Evolutionary conservation across 2,797 vertebrate species (phyloP).

Genomic region (Rhadinocentrus ornatus): DNA sequence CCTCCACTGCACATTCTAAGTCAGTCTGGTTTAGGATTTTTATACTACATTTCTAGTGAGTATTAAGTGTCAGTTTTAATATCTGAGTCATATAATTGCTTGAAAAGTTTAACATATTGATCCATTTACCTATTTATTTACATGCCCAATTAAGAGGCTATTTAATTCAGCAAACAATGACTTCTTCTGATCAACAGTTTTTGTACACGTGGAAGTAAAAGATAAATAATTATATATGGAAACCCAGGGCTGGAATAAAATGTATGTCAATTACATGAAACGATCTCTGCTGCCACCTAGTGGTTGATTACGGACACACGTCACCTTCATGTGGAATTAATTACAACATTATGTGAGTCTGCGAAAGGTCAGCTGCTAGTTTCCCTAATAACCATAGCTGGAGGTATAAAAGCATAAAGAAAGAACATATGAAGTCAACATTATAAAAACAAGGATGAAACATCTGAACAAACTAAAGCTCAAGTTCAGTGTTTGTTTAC

Average conservation of each 20-base stretch:
- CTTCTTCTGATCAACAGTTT: background rate
- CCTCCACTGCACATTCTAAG: background rate
- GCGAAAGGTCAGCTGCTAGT: conserved; percentile 10
- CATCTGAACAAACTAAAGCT: background rate
- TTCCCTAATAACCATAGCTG: background rate
- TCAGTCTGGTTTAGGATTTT: background rate
- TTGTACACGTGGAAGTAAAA: background rate
- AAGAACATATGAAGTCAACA: conserved; percentile 15
- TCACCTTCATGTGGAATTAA: conserved; percentile 34
- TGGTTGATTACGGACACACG: conserved; percentile 11
- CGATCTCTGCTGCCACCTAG: conserved; percentile 52
- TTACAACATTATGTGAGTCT: conserved; percentile 13
- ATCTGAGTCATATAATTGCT: background rate
- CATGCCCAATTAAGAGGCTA: background rate
- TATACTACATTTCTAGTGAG: background rate
- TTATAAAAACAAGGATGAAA: background rate
- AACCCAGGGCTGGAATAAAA: background rate
- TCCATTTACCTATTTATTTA: background rate
- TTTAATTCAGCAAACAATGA: background rate
- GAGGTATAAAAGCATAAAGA: conserved; percentile 14
- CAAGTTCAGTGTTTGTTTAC: background rate
- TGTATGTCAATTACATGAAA: background rate
- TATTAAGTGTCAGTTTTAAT: background rate
- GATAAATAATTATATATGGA: background rate
- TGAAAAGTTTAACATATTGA: background rate